Conservation (phyloP, 2,113 vertebrate species). For the Piaya cayana region DNA sequence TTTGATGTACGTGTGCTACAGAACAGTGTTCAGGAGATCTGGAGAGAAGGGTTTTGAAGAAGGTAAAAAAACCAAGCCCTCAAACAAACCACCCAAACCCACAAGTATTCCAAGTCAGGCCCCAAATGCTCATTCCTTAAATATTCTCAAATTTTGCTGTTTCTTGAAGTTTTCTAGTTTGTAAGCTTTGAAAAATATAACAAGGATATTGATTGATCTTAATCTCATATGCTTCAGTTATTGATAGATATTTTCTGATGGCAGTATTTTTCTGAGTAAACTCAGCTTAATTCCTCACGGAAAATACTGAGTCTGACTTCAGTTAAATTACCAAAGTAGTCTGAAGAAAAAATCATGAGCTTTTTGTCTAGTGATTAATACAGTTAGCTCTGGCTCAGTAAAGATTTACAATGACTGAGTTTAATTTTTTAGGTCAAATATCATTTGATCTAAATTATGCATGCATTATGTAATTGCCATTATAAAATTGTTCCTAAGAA, state of each 20-base stretch:
- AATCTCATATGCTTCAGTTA: not conserved
- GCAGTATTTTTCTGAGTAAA: not conserved
- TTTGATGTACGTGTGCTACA: not conserved
- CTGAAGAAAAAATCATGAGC: not conserved
- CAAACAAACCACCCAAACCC: not conserved
- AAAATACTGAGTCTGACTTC: not conserved
- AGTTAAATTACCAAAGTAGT: not conserved
- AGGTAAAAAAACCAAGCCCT: too few relatives aligned
- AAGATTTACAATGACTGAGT: not conserved
- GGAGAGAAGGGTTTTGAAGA: not conserved
- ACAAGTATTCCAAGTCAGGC: not conserved
- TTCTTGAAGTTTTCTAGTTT: not conserved
- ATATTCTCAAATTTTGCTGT: not conserved
- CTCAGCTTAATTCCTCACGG: not conserved
- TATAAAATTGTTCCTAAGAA: not conserved
- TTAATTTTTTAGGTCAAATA: not conserved
- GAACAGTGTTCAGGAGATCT: accelerated
- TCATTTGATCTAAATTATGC: not conserved
- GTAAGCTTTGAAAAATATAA: not conserved
- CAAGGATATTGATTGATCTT: accelerated
- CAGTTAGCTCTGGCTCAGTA: not conserved
- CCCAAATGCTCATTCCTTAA: not conserved
- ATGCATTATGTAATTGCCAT: not conserved
- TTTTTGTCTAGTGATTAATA: not conserved
- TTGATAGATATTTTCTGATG: not conserved